Evolutionary conservation across 2,797 vertebrate genomes (phyloP).

Genomic region (Sebastes hubbsi): DNA sequence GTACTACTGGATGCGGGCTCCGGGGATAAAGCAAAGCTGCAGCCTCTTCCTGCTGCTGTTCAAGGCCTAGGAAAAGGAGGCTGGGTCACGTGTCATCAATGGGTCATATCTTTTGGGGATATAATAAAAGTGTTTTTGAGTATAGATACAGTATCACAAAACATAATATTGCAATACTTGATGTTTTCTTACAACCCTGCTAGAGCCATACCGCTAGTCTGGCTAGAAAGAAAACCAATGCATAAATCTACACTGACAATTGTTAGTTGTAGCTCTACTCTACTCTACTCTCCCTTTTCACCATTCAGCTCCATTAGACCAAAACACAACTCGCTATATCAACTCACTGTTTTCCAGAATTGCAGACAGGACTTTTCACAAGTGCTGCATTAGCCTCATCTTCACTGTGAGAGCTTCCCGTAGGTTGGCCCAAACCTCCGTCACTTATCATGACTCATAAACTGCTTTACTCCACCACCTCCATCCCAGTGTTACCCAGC

Average conservation of each 20-base stretch:
- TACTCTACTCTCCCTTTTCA: neutral
- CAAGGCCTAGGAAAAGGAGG: too few species aligned
- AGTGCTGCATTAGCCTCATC: neutral
- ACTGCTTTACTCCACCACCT: constrained; percentile 4
- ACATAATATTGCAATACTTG: neutral
- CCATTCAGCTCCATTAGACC: neutral
- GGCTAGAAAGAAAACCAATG: neutral
- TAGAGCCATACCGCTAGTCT: neutral
- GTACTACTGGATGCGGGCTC: too few species aligned
- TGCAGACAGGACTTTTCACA: neutral
- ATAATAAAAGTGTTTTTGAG: too few species aligned
- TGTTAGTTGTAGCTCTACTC: neutral
- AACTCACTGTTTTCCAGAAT: neutral
- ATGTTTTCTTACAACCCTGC: too few species aligned
- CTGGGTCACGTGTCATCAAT: too few species aligned
- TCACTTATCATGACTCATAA: constrained; percentile 25
- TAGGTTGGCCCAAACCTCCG: neutral
- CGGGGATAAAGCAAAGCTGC: too few species aligned
- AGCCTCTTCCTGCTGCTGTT: too few species aligned
- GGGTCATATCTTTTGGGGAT: too few species aligned
- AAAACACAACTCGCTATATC: neutral
- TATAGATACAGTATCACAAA: too few species aligned
- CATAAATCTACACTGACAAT: neutral
- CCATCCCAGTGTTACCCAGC: constrained; percentile 1
- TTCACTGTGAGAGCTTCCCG: neutral